Evolutionary conservation across 2,797 vertebrate species (phyloP).

Genomic region (Catostomus latipinnis): DNA sequence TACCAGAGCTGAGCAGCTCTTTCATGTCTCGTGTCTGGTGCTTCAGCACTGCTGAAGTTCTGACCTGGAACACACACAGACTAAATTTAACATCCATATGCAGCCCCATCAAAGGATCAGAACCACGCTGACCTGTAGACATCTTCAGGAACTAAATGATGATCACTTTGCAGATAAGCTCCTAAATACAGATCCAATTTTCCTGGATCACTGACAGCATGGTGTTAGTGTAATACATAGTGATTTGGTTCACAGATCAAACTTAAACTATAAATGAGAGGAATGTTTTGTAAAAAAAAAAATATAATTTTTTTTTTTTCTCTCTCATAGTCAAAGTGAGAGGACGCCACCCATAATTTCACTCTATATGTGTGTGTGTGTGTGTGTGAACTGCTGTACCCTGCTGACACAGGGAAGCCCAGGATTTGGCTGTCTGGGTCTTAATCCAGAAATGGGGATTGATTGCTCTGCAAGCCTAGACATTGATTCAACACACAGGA

Average conservation of each 20-base stretch:
- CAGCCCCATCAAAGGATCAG: constrained; percentile 42
- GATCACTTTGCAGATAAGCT: constrained; percentile 35
- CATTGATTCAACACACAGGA: constrained; percentile 85
- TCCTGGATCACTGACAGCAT: neutral
- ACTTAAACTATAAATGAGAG: neutral
- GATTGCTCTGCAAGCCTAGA: constrained; percentile 81
- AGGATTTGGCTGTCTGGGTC: constrained; percentile 61
- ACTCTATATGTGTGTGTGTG: neutral
- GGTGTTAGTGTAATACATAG: constrained; percentile 11
- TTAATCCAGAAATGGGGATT: constrained; percentile 88
- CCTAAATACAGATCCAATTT: constrained; percentile 36
- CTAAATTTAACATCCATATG: neutral
- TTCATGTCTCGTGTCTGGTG: constrained; percentile 9
- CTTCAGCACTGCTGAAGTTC: constrained; percentile 33
- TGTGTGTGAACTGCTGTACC: constrained; percentile 17
- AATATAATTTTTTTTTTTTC: neutral
- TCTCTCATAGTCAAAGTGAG: neutral
- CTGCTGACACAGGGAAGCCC: constrained; percentile 47
- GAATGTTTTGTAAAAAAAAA: no score
- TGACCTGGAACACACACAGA: constrained; percentile 44
- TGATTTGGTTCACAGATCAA: constrained; percentile 31
- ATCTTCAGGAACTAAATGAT: constrained; percentile 24
- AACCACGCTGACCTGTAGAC: neutral
- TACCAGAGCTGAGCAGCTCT: constrained; percentile 55
- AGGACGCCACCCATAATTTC: neutral